phyloP scores from a whole-genome alignment of 2,797 vertebrate species.

The Oryzias sinensis region DNA sequence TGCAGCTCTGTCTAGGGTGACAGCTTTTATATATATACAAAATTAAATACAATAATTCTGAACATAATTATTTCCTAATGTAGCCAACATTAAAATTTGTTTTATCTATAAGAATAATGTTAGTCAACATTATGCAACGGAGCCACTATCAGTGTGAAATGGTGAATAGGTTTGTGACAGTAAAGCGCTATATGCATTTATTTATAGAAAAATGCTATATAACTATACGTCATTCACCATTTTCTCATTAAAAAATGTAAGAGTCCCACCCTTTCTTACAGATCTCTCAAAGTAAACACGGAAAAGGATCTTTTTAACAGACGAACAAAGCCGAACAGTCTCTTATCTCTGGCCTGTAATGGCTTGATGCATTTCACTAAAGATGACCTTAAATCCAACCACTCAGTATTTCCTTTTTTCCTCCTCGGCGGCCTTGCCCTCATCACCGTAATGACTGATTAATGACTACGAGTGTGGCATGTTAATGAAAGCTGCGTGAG shows the following conservation, averaged over 20 bases:
- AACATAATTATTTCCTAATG: no score
- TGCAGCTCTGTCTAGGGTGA: no score
- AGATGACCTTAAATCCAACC: slow-evolving; percentile 29
- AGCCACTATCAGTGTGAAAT: no score
- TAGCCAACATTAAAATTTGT: no score
- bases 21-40: no score
- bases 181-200: no score
- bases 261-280: slow-evolving; percentile 4
- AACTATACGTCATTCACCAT: no score
- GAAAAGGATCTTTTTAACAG: slow-evolving; percentile 9
- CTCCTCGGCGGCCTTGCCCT: slow-evolving; percentile 11
- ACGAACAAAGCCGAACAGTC: slow-evolving; percentile 4
- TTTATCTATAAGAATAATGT: no score
- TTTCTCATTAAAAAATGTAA: neutral
- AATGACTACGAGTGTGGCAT: slow-evolving; percentile 10
- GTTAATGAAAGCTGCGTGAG: slow-evolving; percentile 7
- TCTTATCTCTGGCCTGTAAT: slow-evolving; percentile 11
- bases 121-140: no score
- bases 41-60: no score
- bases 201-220: no score
- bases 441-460: slow-evolving; percentile 26
- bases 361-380: slow-evolving; percentile 19
- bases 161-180: no score
- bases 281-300: neutral
- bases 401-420: slow-evolving; percentile 20